A percentile compares a stretch with the other conserved stretches of the same genome.
phyloP scores from a whole-genome alignment of 2,113 vertebrate genomes.

The Lagopus muta region DNA sequence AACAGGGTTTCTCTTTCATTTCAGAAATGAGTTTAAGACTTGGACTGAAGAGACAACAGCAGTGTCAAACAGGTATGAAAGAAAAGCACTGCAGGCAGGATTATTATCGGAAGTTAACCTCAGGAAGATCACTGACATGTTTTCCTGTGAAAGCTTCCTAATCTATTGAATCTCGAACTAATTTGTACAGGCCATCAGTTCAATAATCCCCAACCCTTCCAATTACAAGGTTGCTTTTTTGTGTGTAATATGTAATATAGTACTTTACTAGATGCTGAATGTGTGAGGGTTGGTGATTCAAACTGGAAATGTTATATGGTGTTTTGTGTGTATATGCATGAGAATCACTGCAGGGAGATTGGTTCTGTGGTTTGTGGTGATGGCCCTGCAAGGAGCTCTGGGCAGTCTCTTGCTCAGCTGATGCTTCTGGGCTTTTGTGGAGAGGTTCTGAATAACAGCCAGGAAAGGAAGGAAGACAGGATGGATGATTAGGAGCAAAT shows the following conservation, averaged over 20 bases:
- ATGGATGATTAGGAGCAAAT: background rate
- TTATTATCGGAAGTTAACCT: background rate
- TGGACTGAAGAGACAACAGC: background rate
- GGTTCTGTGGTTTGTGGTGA: accelerated
- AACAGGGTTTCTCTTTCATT: background rate
- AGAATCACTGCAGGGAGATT: accelerated
- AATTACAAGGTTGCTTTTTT: background rate
- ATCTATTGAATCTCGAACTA: background rate
- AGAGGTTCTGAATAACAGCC: background rate
- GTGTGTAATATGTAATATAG: background rate
- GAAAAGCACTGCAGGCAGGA: background rate
- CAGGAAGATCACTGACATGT: background rate
- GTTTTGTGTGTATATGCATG: background rate
- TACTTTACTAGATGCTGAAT: background rate
- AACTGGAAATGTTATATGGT: background rate
- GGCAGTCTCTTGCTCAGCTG: accelerated
- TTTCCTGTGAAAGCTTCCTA: background rate
- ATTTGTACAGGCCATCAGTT: background rate
- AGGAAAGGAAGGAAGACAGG: background rate
- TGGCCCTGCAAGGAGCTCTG: background rate
- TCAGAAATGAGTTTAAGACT: background rate
- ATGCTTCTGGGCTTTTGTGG: background rate
- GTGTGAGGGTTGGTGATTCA: background rate
- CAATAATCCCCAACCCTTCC: background rate
- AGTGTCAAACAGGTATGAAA: background rate